Conservation (phyloP, 35 echinoderm and acorn worm genomes). For the Ophiothrix spiculata region DNA sequence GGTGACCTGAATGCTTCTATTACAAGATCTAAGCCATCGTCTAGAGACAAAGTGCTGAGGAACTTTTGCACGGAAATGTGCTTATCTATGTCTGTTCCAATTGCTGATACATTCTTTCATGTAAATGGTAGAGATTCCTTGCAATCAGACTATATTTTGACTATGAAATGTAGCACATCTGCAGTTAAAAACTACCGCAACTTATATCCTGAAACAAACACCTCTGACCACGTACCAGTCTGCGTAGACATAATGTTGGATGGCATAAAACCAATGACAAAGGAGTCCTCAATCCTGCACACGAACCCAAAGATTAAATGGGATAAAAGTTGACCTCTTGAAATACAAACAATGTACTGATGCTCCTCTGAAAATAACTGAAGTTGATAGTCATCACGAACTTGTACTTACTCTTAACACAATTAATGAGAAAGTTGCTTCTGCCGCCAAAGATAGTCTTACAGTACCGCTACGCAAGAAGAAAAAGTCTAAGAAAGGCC, state of each 20-base stretch:
- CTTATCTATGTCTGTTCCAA: neutral
- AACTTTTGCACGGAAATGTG: neutral
- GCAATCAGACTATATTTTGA: neutral
- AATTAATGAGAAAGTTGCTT: neutral
- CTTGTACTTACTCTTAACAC: neutral
- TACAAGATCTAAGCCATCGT: neutral
- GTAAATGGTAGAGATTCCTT: neutral
- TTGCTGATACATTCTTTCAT: neutral
- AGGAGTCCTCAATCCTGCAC: no score
- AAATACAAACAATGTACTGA: neutral
- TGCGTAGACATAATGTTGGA: no score
- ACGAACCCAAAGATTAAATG: neutral
- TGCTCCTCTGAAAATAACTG: no score
- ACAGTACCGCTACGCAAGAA: neutral
- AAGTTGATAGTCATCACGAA: no score
- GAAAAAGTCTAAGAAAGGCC: neutral
- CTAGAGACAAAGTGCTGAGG: neutral
- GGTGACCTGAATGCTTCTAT: neutral
- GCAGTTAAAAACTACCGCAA: neutral
- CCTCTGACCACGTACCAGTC: neutral
- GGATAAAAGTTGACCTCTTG: neutral
- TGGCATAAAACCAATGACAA: no score
- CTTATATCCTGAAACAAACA: neutral
- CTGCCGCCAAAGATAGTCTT: neutral
- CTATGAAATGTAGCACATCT: no score